These are phyloP conservation scores for Frankliniella intonsa DNA, from an alignment of 2,888 invertebrate genomes.

Conservation along the genomic window DNA sequence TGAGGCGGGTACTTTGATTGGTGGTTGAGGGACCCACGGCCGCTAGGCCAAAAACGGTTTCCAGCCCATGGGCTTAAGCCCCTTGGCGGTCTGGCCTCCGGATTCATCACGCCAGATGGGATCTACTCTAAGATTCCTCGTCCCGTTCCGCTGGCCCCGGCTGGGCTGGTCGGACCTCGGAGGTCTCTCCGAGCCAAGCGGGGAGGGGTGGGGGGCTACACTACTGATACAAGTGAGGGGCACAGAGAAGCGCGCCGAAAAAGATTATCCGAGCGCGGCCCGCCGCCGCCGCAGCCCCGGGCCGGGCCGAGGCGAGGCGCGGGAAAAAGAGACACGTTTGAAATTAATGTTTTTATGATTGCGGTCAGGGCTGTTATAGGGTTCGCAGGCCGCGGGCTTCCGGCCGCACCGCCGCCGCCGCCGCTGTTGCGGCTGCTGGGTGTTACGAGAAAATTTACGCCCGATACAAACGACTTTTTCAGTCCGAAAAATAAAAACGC, in stretches of 20 bases:
- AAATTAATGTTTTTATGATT: slow-evolving; percentile 27
- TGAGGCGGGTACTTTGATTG: no score
- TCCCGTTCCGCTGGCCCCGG: neutral
- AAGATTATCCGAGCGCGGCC: neutral
- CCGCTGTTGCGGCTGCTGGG: neutral
- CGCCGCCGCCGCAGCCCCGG: neutral
- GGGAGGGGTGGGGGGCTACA: neutral
- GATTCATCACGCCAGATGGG: no score
- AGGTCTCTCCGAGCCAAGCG: no score
- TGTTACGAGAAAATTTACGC: slow-evolving; percentile 3
- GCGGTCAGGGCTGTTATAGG: slow-evolving; percentile 24
- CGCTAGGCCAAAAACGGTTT: no score
- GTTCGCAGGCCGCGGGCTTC: neutral
- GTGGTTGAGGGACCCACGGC: no score
- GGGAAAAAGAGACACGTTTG: slow-evolving; percentile 18
- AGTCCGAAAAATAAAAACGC: slow-evolving; percentile 23
- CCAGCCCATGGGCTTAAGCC: no score
- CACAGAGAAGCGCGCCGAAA: neutral
- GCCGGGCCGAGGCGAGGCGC: no score
- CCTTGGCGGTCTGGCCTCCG: no score
- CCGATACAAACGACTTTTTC: slow-evolving; percentile 26
- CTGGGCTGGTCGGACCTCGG: no score
- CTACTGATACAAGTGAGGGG: neutral
- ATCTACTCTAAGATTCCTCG: neutral
- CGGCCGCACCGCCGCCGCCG: neutral